These are phyloP conservation scores for Hiodon alosoides DNA, from an alignment of 2,113 vertebrate genomes.

Conservation along the genomic window DNA sequence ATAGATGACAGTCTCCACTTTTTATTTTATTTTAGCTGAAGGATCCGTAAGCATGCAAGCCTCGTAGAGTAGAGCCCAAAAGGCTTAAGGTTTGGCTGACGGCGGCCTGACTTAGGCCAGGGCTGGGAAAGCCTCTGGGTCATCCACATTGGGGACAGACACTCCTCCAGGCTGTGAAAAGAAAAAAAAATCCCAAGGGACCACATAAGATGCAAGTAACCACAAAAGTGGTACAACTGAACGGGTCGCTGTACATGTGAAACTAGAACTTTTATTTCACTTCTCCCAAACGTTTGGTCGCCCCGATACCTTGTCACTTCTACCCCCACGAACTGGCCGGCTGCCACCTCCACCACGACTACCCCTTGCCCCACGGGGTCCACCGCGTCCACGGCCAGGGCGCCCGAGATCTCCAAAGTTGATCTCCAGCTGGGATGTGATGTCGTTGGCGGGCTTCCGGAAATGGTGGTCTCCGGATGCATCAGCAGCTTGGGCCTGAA, in stretches of 20 bases:
- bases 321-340: slow-evolving; percentile 76
- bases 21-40: slow-evolving; percentile 81
- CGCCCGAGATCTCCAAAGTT: slow-evolving; percentile 96
- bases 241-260: not conserved
- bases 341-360: slow-evolving; percentile 41
- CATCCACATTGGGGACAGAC: slow-evolving; percentile 93
- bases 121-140: slow-evolving; percentile 98
- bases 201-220: not conserved
- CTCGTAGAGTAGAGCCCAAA: slow-evolving; percentile 85
- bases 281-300: not conserved
- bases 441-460: slow-evolving; percentile 95
- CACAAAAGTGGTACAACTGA: not conserved
- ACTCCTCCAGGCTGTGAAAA: slow-evolving; percentile 72
- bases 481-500: slow-evolving; percentile 61
- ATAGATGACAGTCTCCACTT: slow-evolving; percentile 91
- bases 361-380: slow-evolving; percentile 75
- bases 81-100: slow-evolving; percentile 73
- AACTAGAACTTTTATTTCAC: not conserved
- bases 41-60: slow-evolving; percentile 99
- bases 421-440: slow-evolving; percentile 97
- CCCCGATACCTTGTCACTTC: slow-evolving; percentile 80
- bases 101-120: slow-evolving; percentile 80
- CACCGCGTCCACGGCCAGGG: slow-evolving; percentile 87
- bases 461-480: slow-evolving; percentile 86
- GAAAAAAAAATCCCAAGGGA: not conserved